A percentile compares a stretch with the other conserved stretches of the same genome.
These are phyloP conservation scores for Amphibalanus amphitrite DNA, from an alignment of 1,140 invertebrate species.

Conservation along the genomic window DNA sequence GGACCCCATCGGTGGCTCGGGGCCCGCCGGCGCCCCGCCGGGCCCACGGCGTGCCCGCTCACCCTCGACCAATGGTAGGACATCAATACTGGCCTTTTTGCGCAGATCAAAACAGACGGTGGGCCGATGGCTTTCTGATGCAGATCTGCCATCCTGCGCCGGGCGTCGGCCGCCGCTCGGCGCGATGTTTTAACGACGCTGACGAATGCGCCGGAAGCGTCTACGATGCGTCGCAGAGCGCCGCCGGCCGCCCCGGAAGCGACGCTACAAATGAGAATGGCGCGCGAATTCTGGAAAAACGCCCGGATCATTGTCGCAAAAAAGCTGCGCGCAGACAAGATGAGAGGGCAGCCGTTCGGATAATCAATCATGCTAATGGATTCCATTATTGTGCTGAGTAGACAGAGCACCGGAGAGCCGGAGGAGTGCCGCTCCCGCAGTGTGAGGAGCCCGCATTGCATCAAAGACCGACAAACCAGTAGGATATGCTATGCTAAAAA, in stretches of 20 bases:
- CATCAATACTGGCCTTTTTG: neutral
- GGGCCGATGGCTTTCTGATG: neutral
- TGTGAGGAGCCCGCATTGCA: neutral
- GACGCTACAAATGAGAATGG: neutral
- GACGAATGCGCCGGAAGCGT: neutral
- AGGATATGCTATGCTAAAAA: too few relatives aligned
- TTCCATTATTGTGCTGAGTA: neutral
- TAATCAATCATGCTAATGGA: constrained; percentile 1
- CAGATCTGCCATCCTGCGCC: neutral
- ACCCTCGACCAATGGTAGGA: neutral
- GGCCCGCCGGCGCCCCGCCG: too few relatives aligned
- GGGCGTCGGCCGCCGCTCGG: too few relatives aligned
- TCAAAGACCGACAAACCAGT: neutral
- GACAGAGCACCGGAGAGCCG: neutral
- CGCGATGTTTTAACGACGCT: neutral
- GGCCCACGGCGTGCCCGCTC: too few relatives aligned
- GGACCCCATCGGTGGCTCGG: neutral
- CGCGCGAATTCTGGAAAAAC: neutral
- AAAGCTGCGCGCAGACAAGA: neutral
- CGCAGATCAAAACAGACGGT: neutral
- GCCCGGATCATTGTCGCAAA: neutral
- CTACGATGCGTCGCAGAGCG: neutral
- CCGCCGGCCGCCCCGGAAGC: neutral
- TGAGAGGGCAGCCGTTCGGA: neutral
- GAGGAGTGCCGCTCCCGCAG: neutral